Percentiles rank a stretch among this genome's conserved stretches.
phyloP scores from a whole-genome alignment of 2,888 invertebrate genomes.

The Drosophila fulvimacula region DNA sequence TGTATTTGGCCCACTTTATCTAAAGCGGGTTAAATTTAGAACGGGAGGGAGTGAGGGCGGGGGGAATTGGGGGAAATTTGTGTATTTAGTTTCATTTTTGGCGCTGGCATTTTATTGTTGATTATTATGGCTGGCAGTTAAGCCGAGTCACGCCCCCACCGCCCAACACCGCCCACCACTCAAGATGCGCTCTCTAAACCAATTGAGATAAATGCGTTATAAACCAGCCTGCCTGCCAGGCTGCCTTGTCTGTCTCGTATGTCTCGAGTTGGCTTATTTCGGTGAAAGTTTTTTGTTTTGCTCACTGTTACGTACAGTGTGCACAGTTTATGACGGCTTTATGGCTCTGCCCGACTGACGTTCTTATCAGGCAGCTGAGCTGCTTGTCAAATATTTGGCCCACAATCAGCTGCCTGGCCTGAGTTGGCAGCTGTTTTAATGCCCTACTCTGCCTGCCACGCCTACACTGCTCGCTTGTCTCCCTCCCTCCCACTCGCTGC shows the following conservation, averaged over 20 bases:
- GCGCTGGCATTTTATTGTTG: slow-evolving; percentile 75
- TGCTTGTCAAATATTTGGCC: slow-evolving; percentile 55
- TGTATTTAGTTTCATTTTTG: slow-evolving; percentile 67
- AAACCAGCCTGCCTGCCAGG: slow-evolving; percentile 35
- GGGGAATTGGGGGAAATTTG: slow-evolving; percentile 15
- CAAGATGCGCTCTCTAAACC: slow-evolving; percentile 33
- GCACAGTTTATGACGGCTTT: slow-evolving; percentile 43
- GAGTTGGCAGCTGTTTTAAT: slow-evolving; percentile 20
- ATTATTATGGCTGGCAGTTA: slow-evolving; percentile 51
- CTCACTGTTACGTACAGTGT: slow-evolving; percentile 34
- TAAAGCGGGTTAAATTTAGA: slow-evolving; percentile 1
- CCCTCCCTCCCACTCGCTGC: background rate
- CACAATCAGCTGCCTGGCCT: slow-evolving; percentile 22
- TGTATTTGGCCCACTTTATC: slow-evolving; percentile 60
- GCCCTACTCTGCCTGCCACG: background rate
- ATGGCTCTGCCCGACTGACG: slow-evolving; percentile 37
- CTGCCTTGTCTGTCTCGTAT: background rate
- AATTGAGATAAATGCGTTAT: slow-evolving; percentile 77
- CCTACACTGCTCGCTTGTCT: background rate
- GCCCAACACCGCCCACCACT: background rate
- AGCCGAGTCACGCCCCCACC: background rate
- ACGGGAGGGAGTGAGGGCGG: too few relatives aligned
- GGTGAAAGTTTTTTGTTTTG: slow-evolving; percentile 52
- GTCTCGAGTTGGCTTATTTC: slow-evolving; percentile 16
- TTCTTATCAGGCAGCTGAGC: slow-evolving; percentile 42